Percentiles rank a stretch among this genome's conserved stretches.
phyloP scores from a whole-genome alignment of 1,140 invertebrate genomes.

The Pollicipes pollicipes region DNA sequence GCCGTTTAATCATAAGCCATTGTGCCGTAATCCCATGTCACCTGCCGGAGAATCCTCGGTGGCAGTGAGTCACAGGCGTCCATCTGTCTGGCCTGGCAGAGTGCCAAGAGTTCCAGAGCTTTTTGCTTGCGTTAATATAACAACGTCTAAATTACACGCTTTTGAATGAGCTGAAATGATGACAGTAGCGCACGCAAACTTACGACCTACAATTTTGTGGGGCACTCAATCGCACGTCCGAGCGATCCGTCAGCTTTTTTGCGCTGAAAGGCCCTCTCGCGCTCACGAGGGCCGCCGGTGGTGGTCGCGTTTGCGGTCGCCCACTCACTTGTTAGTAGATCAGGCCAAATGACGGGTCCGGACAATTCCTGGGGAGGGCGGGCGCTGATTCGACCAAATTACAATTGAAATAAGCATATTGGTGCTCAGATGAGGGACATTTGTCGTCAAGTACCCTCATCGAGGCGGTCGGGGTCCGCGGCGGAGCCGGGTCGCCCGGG shows the following conservation, averaged over 20 bases:
- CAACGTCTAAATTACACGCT: slow-evolving; percentile 1
- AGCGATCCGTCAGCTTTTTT: background rate
- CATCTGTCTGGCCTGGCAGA: background rate
- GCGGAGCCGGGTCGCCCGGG: too few relatives aligned
- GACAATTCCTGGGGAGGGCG: too few relatives aligned
- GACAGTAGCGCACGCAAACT: background rate
- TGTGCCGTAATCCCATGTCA: background rate
- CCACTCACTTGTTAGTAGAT: background rate
- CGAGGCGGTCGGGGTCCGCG: too few relatives aligned
- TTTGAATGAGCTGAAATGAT: background rate
- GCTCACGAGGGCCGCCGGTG: too few relatives aligned
- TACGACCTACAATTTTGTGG: background rate
- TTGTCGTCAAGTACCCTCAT: background rate
- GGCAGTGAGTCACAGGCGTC: background rate
- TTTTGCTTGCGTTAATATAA: background rate
- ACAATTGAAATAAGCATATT: slow-evolving; percentile 6
- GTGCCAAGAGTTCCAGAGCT: too few relatives aligned
- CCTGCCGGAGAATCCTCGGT: too few relatives aligned
- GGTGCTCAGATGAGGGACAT: background rate
- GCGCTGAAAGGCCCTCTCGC: too few relatives aligned
- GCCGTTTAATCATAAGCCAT: background rate
- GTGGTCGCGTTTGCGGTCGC: too few relatives aligned
- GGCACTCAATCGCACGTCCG: background rate
- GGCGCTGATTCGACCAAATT: background rate
- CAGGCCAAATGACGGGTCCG: background rate